Evolutionary conservation across 2,113 vertebrate species (phyloP), one percentile per base, ranked within the genome.

Genomic region (Pavo muticus): DNA sequence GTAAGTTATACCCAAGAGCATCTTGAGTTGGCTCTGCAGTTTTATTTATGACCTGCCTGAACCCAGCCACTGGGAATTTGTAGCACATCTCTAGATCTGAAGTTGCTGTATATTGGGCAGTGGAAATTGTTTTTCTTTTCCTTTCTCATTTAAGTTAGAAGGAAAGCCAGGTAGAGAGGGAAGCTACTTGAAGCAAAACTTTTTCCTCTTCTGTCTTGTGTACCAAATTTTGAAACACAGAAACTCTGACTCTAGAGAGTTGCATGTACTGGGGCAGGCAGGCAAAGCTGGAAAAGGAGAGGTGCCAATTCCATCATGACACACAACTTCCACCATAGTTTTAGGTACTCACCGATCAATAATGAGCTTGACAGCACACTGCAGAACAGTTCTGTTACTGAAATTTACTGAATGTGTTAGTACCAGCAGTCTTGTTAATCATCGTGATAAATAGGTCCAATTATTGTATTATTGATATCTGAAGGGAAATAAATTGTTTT

Each of bases 31-130:
- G 72, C 74, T 91, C 81, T 71, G 89, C 63, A 60, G 82, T 48
- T 94, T 88, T 96, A 95, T 97, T 95, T 92, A 93, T 70, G 80
- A 76, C 50, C 79, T 94, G 72, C 79, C 87, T 82, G 57, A 88
- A 40, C 70, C 57, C 59, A 68, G 63, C 74, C 86, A 35, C 29
- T 63, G 97, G 88, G 88, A 93, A 95, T 97, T 95, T 82, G 85
- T 69, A 90, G 87, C 5, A 2, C 68, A 83, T 92, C 83, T 80
- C 87, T 63, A 65, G 59, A 87, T 90, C 73, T 93, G 79, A 90
- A 73, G 83, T 11, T 90, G 45, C 60, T 60, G 10, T 71, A 63
- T 78, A 23, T 82, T 78, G 88, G 81, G 72, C 64, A 90, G 74
- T 25, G 60, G 10, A 48, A 67, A 19, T 81, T 88, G 75, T 56